phyloP scores from a whole-genome alignment of 2,797 vertebrate species.

The Peromyscus eremicus region DNA sequence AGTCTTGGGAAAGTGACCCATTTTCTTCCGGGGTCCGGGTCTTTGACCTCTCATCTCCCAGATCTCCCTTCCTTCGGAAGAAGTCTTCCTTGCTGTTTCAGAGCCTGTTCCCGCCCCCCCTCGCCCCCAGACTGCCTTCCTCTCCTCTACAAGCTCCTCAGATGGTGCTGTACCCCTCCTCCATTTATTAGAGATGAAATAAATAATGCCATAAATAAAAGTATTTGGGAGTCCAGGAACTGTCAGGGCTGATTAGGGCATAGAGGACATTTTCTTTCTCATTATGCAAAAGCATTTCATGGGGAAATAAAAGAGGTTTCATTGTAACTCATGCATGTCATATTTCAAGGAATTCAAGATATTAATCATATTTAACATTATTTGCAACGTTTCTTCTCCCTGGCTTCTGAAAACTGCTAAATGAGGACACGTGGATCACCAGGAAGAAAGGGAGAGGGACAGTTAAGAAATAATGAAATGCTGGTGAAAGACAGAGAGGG shows the following conservation, averaged over 20 bases:
- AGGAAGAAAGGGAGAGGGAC: conserved; percentile 80
- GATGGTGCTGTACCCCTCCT: conserved; percentile 30
- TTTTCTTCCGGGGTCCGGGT: conserved; percentile 46
- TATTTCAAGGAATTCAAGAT: conserved; percentile 87
- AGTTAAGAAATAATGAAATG: conserved; percentile 86
- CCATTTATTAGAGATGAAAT: conserved; percentile 81
- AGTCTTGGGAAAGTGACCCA: conserved; percentile 23
- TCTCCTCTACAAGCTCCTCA: conserved; percentile 59
- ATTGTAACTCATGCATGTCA: conserved; percentile 87
- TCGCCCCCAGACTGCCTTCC: neutral
- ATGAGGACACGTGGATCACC: conserved; percentile 78
- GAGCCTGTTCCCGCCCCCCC: neutral
- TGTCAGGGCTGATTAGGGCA: conserved; percentile 88
- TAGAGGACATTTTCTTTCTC: conserved; percentile 89
- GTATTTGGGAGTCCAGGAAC: conserved; percentile 87
- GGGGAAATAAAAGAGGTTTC: conserved; percentile 88
- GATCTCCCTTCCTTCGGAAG: neutral
- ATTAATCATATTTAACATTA: conserved; percentile 87
- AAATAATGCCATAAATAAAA: conserved; percentile 87
- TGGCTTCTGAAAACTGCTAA: conserved; percentile 80
- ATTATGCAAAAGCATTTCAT: conserved; percentile 88
- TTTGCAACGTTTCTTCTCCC: conserved; percentile 78
- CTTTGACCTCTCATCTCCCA: conserved; percentile 28
- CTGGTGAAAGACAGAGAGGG: conserved; percentile 84
- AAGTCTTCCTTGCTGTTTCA: neutral